Percentiles rank a stretch among this genome's conserved stretches.
Conservation (phyloP, 23 tunicate species). For the Pegea sp. region DNA sequence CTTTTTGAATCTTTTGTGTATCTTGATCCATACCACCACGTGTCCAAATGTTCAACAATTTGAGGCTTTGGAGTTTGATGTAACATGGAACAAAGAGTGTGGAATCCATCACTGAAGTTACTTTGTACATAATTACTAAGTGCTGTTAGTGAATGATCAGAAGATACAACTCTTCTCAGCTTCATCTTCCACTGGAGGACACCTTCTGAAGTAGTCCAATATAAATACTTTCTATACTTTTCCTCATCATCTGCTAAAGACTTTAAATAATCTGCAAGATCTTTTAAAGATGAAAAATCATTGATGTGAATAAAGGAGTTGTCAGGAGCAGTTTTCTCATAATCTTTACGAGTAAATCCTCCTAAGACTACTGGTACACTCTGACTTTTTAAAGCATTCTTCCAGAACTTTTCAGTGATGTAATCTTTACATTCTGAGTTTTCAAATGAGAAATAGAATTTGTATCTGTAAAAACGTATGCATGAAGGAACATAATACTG, state of each 20-base stretch:
- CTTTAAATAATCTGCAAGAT: constrained; percentile 21
- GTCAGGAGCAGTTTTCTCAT: constrained; percentile 30
- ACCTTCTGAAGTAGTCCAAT: constrained; percentile 9
- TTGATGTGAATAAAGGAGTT: constrained; percentile 54
- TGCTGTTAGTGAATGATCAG: background rate
- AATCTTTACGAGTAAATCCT: constrained; percentile 16
- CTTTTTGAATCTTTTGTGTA: constrained; percentile 1
- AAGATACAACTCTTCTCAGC: background rate
- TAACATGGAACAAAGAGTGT: constrained; percentile 14
- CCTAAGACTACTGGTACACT: constrained; percentile 72
- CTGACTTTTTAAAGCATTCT: constrained; percentile 5
- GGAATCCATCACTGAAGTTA: constrained; percentile 1
- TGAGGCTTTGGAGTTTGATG: constrained; percentile 1
- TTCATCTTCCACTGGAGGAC: background rate
- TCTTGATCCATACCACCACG: constrained; percentile 52
- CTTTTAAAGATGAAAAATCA: constrained; percentile 24
- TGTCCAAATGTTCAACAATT: constrained; percentile 6
- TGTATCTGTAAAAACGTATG: constrained; percentile 21
- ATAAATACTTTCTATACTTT: constrained; percentile 16
- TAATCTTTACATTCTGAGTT: constrained; percentile 57
- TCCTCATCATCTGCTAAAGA: constrained; percentile 9
- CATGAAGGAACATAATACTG: background rate
- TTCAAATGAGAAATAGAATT: constrained; percentile 65
- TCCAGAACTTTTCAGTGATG: constrained; percentile 62
- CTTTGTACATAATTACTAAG: background rate